Evolutionary conservation across 2,888 invertebrate genomes (phyloP).

Genomic region (Pasiphila rectangulata): DNA sequence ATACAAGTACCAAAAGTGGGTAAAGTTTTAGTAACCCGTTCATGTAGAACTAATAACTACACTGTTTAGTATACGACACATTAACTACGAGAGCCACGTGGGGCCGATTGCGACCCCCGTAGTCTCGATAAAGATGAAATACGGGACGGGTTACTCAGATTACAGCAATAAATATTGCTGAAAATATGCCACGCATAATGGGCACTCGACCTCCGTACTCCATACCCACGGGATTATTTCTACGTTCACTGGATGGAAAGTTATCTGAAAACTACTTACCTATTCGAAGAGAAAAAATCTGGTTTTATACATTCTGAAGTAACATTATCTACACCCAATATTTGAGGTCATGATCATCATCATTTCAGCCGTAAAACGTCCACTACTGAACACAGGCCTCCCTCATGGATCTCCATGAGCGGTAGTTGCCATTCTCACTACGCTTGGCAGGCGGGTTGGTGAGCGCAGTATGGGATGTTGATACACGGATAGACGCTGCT

Average conservation of each 20-base stretch:
- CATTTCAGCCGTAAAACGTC: no score
- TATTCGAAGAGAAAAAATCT: no score
- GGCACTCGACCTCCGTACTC: slow-evolving; percentile 37
- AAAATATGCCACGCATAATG: slow-evolving; percentile 47
- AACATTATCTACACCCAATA: no score
- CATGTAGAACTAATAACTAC: slow-evolving; percentile 4
- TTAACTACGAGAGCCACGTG: slow-evolving; percentile 36
- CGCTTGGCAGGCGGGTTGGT: no score
- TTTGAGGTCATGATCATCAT: no score
- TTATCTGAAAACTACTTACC: background rate
- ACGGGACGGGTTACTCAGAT: slow-evolving; percentile 48
- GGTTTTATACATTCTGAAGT: no score
- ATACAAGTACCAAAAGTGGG: no score
- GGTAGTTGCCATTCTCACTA: no score
- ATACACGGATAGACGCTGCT: no score
- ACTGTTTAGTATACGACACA: slow-evolving; percentile 29
- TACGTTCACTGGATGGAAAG: background rate
- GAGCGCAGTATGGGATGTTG: no score
- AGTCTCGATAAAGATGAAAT: slow-evolving; percentile 54
- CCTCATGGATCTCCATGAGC: no score
- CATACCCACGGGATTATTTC: background rate
- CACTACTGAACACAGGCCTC: no score
- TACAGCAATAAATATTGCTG: slow-evolving; percentile 55
- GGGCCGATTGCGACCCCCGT: slow-evolving; percentile 41
- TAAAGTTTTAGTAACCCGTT: slow-evolving; percentile 5